These are phyloP conservation scores for Plectrocnemia conspersa DNA, from an alignment of 1,140 invertebrate genomes.

Conservation along the genomic window DNA sequence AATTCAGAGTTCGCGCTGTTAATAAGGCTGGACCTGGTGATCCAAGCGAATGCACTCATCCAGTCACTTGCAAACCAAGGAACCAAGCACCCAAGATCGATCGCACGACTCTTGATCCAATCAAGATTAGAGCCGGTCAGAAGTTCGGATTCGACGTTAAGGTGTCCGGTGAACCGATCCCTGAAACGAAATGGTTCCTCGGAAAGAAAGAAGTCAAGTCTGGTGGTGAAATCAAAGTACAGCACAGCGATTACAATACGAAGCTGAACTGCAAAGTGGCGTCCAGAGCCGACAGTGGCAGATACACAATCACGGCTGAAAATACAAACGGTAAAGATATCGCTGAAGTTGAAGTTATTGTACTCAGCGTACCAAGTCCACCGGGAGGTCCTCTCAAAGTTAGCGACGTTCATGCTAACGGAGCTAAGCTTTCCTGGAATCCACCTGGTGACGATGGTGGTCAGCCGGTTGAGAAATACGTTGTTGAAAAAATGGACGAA, in stretches of 20 bases:
- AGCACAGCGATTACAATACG: conserved; percentile 84
- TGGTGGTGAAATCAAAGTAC: conserved; percentile 67
- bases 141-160: conserved; percentile 61
- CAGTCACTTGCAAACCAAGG: conserved; percentile 84
- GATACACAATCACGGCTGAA: conserved; percentile 87
- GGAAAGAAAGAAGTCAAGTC: conserved; percentile 68
- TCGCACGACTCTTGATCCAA: conserved; percentile 76
- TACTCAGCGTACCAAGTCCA: conserved; percentile 83
- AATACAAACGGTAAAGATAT: conserved; percentile 91
- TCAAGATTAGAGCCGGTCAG: conserved; percentile 85
- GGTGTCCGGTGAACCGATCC: conserved; percentile 83
- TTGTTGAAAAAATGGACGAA: conserved; percentile 93
- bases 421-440: conserved; percentile 81
- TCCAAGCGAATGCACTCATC: conserved; percentile 80
- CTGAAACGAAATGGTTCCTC: conserved; percentile 83
- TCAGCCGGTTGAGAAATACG: conserved; percentile 83
- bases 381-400: conserved; percentile 90
- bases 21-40: conserved; percentile 93
- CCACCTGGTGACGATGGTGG: conserved; percentile 89
- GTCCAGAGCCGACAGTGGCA: conserved; percentile 82
- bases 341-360: conserved; percentile 86
- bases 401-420: conserved; percentile 78
- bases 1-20: conserved; percentile 85
- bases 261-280: conserved; percentile 82
- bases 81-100: conserved; percentile 85